Evolutionary conservation across 2,888 invertebrate genomes (phyloP), one percentile per base, ranked within the genome.

Genomic region (Sphaerophoria rueppellii): DNA sequence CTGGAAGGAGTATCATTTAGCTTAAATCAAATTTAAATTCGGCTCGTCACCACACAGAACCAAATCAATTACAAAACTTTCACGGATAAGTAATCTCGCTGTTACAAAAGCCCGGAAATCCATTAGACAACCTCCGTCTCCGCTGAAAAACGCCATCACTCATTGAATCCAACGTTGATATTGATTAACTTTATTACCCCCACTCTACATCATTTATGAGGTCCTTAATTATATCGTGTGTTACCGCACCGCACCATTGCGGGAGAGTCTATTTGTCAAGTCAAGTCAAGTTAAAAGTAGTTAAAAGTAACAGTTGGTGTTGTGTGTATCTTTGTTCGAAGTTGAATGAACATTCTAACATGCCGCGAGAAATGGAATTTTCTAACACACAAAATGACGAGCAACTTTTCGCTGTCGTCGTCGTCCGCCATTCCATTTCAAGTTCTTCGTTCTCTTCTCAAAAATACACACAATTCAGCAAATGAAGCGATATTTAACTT

Each of bases 331-430:
- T 65, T 65, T 50, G 50, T 65, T 65, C 50, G 34, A 50, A 46
- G 65, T 65, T 50, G 50, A 65, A 65, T 50, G 65, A 65, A 43
- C 43, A 43, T 43, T 5, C 11, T 40, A 40, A 65, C 65, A 65
- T 52, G 50, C 65, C 65, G 65, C 65, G 65, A 37, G 35, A 65
- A 65, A 50, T 50, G 65, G 65, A 65, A 65, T 50, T 24, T 65
- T 65, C 65, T 35, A 50, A 65, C 65, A 65, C 63, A n/a, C n/a
- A n/a, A n/a, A 65, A 65, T 65, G 63, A 50, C 65, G 50, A 52
- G 50, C 65, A 65, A 65, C 65, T 65, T 65, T 52, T 63, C 24
- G 43, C 9, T 9, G 40, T 35, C 12, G 24, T 50, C n/a, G 35
- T 16, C 50, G 50, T 16, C 65, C 24, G 35, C 16, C 50, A 37